Evolutionary conservation across 2,888 invertebrate species (phyloP), one percentile per base, ranked within the genome.

Genomic region (Drosophila anceps): DNA sequence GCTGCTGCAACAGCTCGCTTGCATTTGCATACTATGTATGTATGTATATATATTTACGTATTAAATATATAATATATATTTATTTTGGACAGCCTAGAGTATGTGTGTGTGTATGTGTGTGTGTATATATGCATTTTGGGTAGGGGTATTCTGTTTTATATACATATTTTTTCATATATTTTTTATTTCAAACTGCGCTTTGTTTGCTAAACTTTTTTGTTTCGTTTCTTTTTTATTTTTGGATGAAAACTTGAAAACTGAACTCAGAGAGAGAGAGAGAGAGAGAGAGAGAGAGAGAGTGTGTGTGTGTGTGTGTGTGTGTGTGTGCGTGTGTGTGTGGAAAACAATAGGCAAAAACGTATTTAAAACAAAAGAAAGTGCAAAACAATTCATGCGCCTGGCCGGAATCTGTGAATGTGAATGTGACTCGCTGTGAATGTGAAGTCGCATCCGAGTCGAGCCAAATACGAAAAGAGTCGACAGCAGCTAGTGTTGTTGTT

Each of bases 301-400:
- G 44, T 18, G 31, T 15, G 48, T 41, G 53, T 41, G 59, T 27
- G 51, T 27, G 48, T 15, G 33, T 15, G 58, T 12, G 27, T 10
- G 65, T 59, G 75, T 15, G 46, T 27, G 54, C 29, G 59, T 27
- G 20, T 29, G 41, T 31, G 57, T 15, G 65, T 62, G 75, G 53
- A 75, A 78, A 79, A 79, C 77, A 83, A 75, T 75, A 81, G 76
- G 73, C 79, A 71, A 70, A 79, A 68, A 67, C 79, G 73, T 82
- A 84, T 79, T 82, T 87, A 82, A 91, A 87, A 90, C 90, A 91
- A 91, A 90, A 84, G 84, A 90, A 80, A 84, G 85, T 81, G 83
- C 75, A 79, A 82, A 89, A 90, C 90, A 90, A 89, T 91, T 80
- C 84, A 74, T 79, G 69, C 73, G 79, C 77, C 79, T 79, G 66